These are phyloP conservation scores for Poecilia gillii DNA, from an alignment of 2,797 vertebrate genomes.

Conservation along the genomic window DNA sequence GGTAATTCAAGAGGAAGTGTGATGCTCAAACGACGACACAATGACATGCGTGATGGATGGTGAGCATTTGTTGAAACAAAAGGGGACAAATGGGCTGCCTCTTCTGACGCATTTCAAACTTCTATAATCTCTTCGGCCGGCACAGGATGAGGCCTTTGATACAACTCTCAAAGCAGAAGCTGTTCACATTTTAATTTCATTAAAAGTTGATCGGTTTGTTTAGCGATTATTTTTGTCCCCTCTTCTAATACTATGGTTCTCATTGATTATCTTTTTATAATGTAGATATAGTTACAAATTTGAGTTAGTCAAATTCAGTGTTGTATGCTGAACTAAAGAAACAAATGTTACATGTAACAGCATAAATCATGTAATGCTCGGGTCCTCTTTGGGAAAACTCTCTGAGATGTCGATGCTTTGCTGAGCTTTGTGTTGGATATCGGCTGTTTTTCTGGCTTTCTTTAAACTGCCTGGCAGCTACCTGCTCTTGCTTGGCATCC, in stretches of 20 bases:
- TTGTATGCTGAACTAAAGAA: conserved; percentile 24
- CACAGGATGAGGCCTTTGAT: conserved; percentile 37
- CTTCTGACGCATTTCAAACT: conserved; percentile 70
- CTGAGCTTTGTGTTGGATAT: conserved; percentile 60
- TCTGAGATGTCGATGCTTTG: conserved; percentile 45
- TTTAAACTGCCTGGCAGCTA: conserved; percentile 56
- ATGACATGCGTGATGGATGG: conserved; percentile 78
- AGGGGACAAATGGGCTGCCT: conserved; percentile 74
- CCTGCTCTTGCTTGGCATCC: conserved; percentile 49
- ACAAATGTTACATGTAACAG: conserved; percentile 20
- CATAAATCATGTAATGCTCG: conserved; percentile 38
- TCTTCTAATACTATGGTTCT: neutral
- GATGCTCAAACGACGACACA: conserved; percentile 66
- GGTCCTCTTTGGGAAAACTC: conserved; percentile 46
- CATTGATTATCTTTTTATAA: neutral
- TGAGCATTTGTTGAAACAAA: conserved; percentile 69
- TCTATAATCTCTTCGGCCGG: conserved; percentile 29
- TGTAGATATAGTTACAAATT: neutral
- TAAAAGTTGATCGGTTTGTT: conserved; percentile 1
- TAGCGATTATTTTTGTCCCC: neutral
- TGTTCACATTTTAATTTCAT: conserved; percentile 60
- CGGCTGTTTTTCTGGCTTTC: conserved; percentile 61
- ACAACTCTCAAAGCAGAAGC: conserved; percentile 52
- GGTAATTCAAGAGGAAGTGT: conserved; percentile 75
- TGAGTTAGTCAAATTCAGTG: conserved; percentile 2